Evolutionary conservation across 2,888 invertebrate genomes (phyloP).

Genomic region (Odontomyia ornata): DNA sequence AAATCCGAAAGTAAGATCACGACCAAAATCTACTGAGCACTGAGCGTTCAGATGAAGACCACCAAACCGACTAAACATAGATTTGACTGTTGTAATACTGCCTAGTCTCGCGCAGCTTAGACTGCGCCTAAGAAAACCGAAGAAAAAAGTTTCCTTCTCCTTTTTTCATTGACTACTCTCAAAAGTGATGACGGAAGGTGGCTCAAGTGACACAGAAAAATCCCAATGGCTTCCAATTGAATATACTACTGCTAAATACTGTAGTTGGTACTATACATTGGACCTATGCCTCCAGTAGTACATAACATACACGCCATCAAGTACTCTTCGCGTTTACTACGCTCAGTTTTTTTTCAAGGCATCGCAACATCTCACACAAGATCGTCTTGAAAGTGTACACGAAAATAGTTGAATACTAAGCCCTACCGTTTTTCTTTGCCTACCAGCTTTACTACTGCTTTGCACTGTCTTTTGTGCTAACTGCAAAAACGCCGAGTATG

Average conservation of each 20-base stretch:
- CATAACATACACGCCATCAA: no score
- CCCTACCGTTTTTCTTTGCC: conserved; percentile 11
- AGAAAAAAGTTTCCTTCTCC: not conserved
- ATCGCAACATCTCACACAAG: conserved; percentile 27
- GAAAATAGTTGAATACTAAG: conserved; percentile 9
- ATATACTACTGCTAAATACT: conserved; percentile 51
- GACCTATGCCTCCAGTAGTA: conserved; percentile 6
- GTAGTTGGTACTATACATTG: conserved; percentile 25
- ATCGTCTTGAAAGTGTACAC: conserved; percentile 39
- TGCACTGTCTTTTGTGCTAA: not conserved
- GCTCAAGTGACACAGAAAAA: conserved; percentile 48
- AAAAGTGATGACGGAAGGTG: conserved; percentile 30
- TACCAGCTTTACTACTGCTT: conserved; percentile 2
- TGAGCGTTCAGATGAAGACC: not conserved
- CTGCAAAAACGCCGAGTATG: not conserved
- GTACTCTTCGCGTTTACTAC: no score
- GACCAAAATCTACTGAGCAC: not conserved
- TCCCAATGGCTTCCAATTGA: conserved; percentile 54
- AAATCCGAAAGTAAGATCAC: not conserved
- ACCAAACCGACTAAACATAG: conserved; percentile 3
- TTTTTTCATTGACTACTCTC: conserved; percentile 7
- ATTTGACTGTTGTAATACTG: not conserved
- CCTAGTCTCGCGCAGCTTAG: not conserved
- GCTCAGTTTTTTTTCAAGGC: not conserved
- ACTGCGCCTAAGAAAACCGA: not conserved